phyloP scores from a whole-genome alignment of 2,797 vertebrate genomes.

The Etheostoma nigrum region DNA sequence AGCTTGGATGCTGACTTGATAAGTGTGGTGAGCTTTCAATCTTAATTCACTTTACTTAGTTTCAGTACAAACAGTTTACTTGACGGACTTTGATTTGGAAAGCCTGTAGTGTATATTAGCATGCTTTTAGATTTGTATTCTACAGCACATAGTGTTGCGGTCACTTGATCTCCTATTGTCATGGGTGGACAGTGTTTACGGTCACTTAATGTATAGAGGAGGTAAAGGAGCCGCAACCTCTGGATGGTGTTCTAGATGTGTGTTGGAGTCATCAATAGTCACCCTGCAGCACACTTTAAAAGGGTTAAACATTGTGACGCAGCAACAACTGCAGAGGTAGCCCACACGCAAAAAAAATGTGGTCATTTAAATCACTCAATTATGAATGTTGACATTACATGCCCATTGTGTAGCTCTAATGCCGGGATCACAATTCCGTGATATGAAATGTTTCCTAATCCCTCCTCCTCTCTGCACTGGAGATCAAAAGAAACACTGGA shows the following conservation, averaged over 20 bases:
- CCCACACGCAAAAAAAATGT: conserved; percentile 43
- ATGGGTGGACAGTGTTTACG: conserved; percentile 27
- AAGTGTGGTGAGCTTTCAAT: conserved; percentile 18
- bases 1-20: conserved; percentile 32
- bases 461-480: conserved; percentile 41
- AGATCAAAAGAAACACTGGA: conserved; percentile 74
- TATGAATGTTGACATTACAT: conserved; percentile 71
- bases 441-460: conserved; percentile 71
- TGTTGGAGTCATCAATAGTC: background rate
- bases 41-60: conserved; percentile 15
- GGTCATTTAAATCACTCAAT: conserved; percentile 65
- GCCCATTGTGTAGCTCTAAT: conserved; percentile 54
- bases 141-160: background rate
- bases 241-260: conserved; percentile 12
- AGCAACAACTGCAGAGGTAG: conserved; percentile 22
- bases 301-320: conserved; percentile 35
- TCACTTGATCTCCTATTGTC: conserved; percentile 16
- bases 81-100: background rate
- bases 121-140: too few species aligned
- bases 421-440: conserved; percentile 63
- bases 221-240: background rate
- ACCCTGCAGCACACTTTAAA: background rate
- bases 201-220: conserved; percentile 21
- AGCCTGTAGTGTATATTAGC: background rate
- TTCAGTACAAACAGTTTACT: conserved; percentile 18